Evolutionary conservation across 2,797 vertebrate species (phyloP), one percentile per base, ranked within the genome.

Genomic region (Malurus splendens): DNA sequence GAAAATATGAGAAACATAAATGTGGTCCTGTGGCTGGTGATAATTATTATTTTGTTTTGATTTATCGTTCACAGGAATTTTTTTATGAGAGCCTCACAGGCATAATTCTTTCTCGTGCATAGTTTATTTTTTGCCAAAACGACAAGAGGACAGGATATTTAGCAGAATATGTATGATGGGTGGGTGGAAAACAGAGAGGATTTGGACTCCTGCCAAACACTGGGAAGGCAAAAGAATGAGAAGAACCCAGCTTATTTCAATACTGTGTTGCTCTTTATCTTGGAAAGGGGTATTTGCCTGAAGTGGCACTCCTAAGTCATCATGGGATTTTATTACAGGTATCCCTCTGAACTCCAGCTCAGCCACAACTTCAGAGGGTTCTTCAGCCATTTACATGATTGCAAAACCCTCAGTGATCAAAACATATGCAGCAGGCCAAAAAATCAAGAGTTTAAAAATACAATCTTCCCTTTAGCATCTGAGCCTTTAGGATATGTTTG

Each of bases 1-100:
- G 88, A 96, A 95, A 94, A 94, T 94, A 93, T 93, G 92, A 94
- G 92, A 78, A 88, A 73, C 74, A 91, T 91, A 95, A 93, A 83
- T 77, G 84, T 81, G 85, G 79, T 95, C 94, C 87, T 94, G 87
- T 94, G 89, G 94, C 94, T 89, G 93, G 87, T 90, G 97, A 97
- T 98, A 98, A 98, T 97, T 97, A 96, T 97, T 97, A 97, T 98
- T 98, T 97, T 98, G 97, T 97, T 95, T 92, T 96, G 95, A 96
- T 96, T 95, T 96, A 96, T 95, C 52, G 61, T 89, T 94, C 91
- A 61, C 85, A 95, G 94, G 95, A 96, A 96, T 95, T 95, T 96
- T 92, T 95, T 96, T 95, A 96, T 95, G 93, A 93, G 94, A 88
- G 78, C 90, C 96, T 96, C 83, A 93, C 71, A 95, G 95, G 94